Evolutionary conservation across 2,888 invertebrate genomes (phyloP).

Genomic region (Drosophila neotestacea): DNA sequence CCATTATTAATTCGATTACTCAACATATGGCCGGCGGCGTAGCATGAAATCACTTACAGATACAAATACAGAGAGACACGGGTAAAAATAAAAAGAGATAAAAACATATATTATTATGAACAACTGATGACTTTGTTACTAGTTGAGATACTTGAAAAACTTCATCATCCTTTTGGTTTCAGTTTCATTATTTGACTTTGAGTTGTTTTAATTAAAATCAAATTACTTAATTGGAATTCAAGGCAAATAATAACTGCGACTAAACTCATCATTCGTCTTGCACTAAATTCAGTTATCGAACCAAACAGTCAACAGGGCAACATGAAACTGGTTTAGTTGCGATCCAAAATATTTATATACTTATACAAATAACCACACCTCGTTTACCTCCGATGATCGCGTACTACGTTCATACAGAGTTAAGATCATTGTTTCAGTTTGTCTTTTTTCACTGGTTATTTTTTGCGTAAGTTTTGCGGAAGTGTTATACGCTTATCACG

Average conservation of each 20-base stretch:
- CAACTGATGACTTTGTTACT: not conserved
- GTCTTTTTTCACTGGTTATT: slow-evolving; percentile 34
- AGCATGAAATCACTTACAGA: slow-evolving; percentile 46
- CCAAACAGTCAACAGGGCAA: slow-evolving; percentile 29
- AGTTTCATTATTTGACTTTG: slow-evolving; percentile 8
- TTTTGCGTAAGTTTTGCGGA: slow-evolving; percentile 54
- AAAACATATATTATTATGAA: not conserved
- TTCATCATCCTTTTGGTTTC: slow-evolving; percentile 17
- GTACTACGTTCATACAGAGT: slow-evolving; percentile 25
- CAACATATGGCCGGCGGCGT: slow-evolving; percentile 54
- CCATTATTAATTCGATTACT: slow-evolving; percentile 80
- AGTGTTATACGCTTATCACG: slow-evolving; percentile 49
- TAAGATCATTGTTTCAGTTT: slow-evolving; percentile 56
- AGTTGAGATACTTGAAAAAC: not conserved
- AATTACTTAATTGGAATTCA: slow-evolving; percentile 42
- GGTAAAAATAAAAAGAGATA: slow-evolving; percentile 20
- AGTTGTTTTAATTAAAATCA: not conserved
- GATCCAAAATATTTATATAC: slow-evolving; percentile 17
- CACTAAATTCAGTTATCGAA: slow-evolving; percentile 47
- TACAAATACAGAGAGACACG: slow-evolving; percentile 24
- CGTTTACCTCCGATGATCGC: slow-evolving; percentile 28
- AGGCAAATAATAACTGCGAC: slow-evolving; percentile 28
- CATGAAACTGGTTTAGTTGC: slow-evolving; percentile 60
- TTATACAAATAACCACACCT: slow-evolving; percentile 39
- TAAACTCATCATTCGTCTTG: slow-evolving; percentile 37